phyloP scores from a whole-genome alignment of 2,797 vertebrate genomes.

The Xenops minutus region DNA sequence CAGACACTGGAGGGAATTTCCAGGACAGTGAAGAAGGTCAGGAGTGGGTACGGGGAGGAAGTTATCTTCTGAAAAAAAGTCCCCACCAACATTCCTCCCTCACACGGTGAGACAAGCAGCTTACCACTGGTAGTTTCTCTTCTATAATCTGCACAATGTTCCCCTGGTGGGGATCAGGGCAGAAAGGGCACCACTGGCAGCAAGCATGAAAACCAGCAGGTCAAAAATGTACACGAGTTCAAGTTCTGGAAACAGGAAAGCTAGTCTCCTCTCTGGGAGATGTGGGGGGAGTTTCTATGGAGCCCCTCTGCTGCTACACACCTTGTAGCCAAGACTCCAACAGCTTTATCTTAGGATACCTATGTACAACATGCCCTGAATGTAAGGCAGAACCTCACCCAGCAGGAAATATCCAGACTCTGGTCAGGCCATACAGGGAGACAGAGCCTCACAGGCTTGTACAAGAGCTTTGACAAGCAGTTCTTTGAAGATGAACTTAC shows the following conservation, averaged over 20 bases:
- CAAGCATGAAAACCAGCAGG: not conserved
- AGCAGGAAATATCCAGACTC: not conserved
- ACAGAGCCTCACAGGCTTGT: not conserved
- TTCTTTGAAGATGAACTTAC: not conserved
- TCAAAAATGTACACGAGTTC: not conserved
- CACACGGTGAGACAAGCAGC: not conserved
- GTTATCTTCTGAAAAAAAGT: not conserved
- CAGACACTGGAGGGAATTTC: not conserved
- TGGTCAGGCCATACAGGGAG: not conserved
- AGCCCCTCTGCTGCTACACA: not conserved
- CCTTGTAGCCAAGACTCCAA: not conserved
- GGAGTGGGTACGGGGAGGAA: accelerated
- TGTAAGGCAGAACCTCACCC: not conserved
- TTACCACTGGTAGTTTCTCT: not conserved
- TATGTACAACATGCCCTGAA: not conserved
- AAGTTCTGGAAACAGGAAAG: not conserved
- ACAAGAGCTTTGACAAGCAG: not conserved
- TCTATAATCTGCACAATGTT: not conserved
- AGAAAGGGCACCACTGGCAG: not conserved
- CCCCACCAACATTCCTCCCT: not conserved
- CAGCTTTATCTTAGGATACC: not conserved
- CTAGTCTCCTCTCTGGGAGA: not conserved
- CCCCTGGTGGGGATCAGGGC: not conserved
- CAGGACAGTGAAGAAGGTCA: not conserved
- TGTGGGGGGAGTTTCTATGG: accelerated